These are phyloP conservation scores for Digitonthophagus gazella DNA, from an alignment of 2,888 invertebrate species.

Conservation along the genomic window DNA sequence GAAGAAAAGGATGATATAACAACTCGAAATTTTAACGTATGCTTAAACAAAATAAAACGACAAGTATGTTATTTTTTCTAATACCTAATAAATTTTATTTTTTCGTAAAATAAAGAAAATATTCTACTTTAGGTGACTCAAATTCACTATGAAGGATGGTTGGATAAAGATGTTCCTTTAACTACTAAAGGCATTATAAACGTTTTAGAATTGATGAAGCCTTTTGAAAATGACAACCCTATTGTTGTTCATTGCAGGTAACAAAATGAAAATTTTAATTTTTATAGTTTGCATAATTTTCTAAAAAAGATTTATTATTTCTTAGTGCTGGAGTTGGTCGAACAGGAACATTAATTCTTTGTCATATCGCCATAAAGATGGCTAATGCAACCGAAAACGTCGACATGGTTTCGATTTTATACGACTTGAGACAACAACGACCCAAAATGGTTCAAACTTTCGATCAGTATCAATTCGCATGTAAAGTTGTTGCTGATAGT, in stretches of 20 bases:
- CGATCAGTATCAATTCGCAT: constrained; percentile 53
- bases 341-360: constrained; percentile 60
- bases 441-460: constrained; percentile 49
- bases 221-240: constrained; percentile 42
- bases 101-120: no score
- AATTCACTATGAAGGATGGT: constrained; percentile 56
- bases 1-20: constrained; percentile 47
- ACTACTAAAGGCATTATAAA: constrained; percentile 29
- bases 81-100: no score
- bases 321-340: constrained; percentile 62
- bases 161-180: constrained; percentile 54
- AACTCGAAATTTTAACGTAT: constrained; percentile 42
- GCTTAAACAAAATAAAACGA: background rate
- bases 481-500: constrained; percentile 45
- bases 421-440: constrained; percentile 44
- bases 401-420: constrained; percentile 41
- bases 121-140: constrained; percentile 47
- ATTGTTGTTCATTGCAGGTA: constrained; percentile 57
- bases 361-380: constrained; percentile 56
- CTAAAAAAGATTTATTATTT: no score
- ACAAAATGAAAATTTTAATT: background rate
- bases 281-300: no score
- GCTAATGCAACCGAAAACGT: constrained; percentile 47
- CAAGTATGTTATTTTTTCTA: constrained; percentile 26
- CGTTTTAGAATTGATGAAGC: constrained; percentile 14